Percentiles rank a stretch among this genome's conserved stretches.
Conservation (phyloP, 2,888 invertebrate species). For the Drosophila cyrtoloma region DNA sequence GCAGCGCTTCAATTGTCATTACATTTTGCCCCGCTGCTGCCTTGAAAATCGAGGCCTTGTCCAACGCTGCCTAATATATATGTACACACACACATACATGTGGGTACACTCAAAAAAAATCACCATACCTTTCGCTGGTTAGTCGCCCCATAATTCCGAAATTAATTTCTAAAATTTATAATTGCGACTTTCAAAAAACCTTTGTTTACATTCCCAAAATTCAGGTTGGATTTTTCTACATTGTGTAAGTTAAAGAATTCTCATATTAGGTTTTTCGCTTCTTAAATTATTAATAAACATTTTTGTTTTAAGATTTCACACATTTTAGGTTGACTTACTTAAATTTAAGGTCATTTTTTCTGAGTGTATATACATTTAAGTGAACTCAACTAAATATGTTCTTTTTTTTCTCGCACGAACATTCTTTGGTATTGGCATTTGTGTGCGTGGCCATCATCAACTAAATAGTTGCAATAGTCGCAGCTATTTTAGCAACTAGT, state of each 20-base stretch:
- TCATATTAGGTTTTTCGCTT: background rate
- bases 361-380: background rate
- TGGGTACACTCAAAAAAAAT: background rate
- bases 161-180: background rate
- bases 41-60: slow-evolving; percentile 23
- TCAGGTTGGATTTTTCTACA: background rate
- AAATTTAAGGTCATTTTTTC: background rate
- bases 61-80: slow-evolving; percentile 36
- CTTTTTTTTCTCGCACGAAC: slow-evolving; percentile 3
- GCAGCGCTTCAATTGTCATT: slow-evolving; percentile 59
- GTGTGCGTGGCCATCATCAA: slow-evolving; percentile 14
- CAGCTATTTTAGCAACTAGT: slow-evolving; percentile 31
- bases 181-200: background rate
- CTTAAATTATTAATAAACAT: background rate
- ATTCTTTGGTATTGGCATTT: slow-evolving; percentile 4
- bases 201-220: background rate
- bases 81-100: background rate
- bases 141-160: background rate
- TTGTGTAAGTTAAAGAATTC: background rate
- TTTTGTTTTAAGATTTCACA: background rate
- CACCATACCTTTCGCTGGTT: background rate
- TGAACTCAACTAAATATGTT: background rate
- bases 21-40: slow-evolving; percentile 37
- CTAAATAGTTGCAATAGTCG: slow-evolving; percentile 21
- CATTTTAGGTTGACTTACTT: background rate